phyloP scores from a whole-genome alignment of 2,797 vertebrate genomes.

The Scarus forsteni region DNA sequence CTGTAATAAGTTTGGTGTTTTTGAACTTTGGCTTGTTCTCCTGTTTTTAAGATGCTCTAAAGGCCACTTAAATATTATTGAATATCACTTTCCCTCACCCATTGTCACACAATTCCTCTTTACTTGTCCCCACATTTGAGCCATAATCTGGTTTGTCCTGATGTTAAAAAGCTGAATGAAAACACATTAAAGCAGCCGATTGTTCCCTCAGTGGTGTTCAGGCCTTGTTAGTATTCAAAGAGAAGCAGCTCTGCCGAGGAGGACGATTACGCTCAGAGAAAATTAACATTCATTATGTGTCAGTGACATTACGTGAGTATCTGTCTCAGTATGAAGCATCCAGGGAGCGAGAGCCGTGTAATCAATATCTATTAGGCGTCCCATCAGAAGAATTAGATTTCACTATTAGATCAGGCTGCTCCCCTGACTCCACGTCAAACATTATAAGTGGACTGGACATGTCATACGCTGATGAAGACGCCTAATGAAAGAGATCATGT shows the following conservation, averaged over 20 bases:
- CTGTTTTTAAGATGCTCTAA: background rate
- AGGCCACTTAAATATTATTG: no score
- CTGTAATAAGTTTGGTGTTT: no score
- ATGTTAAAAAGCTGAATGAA: slow-evolving; percentile 18
- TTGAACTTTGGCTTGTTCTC: no score
- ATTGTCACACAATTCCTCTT: slow-evolving; percentile 21
- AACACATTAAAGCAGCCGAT: slow-evolving; percentile 36
- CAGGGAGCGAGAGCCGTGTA: slow-evolving; percentile 66
- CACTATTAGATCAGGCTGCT: slow-evolving; percentile 76
- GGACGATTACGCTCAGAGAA: slow-evolving; percentile 66
- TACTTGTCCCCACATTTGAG: slow-evolving; percentile 15
- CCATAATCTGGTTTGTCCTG: slow-evolving; percentile 6
- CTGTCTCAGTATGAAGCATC: slow-evolving; percentile 69
- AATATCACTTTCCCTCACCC: background rate
- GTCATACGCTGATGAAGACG: slow-evolving; percentile 59
- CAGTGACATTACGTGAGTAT: slow-evolving; percentile 73
- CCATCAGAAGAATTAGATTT: slow-evolving; percentile 82
- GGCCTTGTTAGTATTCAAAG: slow-evolving; percentile 68
- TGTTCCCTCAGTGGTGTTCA: slow-evolving; percentile 4
- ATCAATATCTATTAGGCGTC: slow-evolving; percentile 84
- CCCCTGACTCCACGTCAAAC: slow-evolving; percentile 79
- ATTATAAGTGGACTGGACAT: slow-evolving; percentile 73
- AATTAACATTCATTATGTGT: slow-evolving; percentile 77
- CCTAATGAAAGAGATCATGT: slow-evolving; percentile 79
- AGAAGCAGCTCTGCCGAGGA: slow-evolving; percentile 46